A percentile compares a stretch with the other conserved stretches of the same genome.
phyloP scores from a whole-genome alignment of 2,113 vertebrate species.

The Lycaon pictus region DNA sequence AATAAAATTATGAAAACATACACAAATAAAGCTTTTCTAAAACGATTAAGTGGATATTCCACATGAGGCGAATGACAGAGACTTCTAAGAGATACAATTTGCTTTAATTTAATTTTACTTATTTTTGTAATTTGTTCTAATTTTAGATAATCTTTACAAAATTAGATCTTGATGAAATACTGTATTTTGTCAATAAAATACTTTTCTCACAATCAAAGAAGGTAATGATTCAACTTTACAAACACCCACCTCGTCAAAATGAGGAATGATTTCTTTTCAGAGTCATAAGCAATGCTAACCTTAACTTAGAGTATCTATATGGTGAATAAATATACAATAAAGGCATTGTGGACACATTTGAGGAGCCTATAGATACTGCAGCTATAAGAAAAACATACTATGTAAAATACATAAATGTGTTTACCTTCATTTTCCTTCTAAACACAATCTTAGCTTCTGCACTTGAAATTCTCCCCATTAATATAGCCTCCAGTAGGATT shows the following conservation, averaged over 20 bases:
- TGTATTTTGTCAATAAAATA: not conserved
- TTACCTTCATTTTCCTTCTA: not conserved
- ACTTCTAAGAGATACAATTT: not conserved
- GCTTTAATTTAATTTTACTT: constrained; percentile 7
- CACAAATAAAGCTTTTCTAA: not conserved
- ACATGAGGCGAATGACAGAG: not conserved
- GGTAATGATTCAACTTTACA: not conserved
- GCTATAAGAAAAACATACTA: not conserved
- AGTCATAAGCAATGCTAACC: not conserved
- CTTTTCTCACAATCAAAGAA: not conserved
- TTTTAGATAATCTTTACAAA: constrained; percentile 8
- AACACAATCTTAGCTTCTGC: not conserved
- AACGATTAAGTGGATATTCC: not conserved
- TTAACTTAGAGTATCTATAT: not conserved
- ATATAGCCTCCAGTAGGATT: not conserved
- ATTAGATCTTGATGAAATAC: not conserved
- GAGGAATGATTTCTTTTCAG: not conserved
- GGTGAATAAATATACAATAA: not conserved
- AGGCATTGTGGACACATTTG: not conserved
- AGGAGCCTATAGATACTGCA: not conserved
- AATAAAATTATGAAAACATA: not conserved
- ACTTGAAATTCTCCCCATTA: not conserved
- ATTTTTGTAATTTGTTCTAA: not conserved
- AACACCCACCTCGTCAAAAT: not conserved
- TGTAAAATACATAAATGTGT: not conserved